These are phyloP conservation scores for Maccullochella peelii DNA, from an alignment of 2,113 vertebrate species.

Conservation along the genomic window DNA sequence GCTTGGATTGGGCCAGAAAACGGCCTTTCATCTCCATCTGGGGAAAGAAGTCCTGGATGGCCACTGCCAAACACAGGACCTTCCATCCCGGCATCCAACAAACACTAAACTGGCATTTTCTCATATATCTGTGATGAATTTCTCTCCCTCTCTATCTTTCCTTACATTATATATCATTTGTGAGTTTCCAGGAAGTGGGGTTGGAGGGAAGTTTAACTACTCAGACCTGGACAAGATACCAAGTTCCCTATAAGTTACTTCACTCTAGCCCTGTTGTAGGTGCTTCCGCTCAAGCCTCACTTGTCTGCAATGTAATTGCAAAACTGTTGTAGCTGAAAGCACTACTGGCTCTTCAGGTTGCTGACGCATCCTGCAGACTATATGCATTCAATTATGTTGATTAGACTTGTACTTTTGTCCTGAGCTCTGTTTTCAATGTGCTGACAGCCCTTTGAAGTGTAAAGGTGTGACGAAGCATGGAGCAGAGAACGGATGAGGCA, in stretches of 20 bases:
- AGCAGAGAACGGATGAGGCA: constrained; percentile 2
- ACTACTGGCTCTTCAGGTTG: constrained; percentile 24
- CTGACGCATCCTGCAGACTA: constrained; percentile 33
- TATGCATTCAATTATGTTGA: constrained; percentile 62
- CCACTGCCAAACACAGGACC: constrained; percentile 29
- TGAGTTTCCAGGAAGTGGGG: not conserved
- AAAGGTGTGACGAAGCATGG: constrained; percentile 57
- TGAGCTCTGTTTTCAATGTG: constrained; percentile 49
- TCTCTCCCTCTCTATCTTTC: constrained; percentile 24
- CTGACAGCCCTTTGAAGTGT: constrained; percentile 65
- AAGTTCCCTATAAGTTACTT: constrained; percentile 13
- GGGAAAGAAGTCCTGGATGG: constrained; percentile 28
- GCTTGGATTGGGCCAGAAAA: constrained; percentile 19
- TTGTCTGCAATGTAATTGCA: constrained; percentile 43
- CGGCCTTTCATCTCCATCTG: constrained; percentile 53
- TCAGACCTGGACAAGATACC: constrained; percentile 29
- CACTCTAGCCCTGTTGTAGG: constrained; percentile 19
- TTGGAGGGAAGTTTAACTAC: constrained; percentile 28
- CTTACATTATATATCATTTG: constrained; percentile 34
- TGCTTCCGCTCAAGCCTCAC: constrained; percentile 40
- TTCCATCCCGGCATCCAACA: constrained; percentile 15
- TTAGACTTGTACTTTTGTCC: constrained; percentile 59
- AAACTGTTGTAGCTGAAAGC: constrained; percentile 38
- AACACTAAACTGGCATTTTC: constrained; percentile 23
- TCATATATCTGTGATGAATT: constrained; percentile 37